Evolutionary conservation across 1,140 invertebrate species (phyloP).

Genomic region (Sycophila sp.): DNA sequence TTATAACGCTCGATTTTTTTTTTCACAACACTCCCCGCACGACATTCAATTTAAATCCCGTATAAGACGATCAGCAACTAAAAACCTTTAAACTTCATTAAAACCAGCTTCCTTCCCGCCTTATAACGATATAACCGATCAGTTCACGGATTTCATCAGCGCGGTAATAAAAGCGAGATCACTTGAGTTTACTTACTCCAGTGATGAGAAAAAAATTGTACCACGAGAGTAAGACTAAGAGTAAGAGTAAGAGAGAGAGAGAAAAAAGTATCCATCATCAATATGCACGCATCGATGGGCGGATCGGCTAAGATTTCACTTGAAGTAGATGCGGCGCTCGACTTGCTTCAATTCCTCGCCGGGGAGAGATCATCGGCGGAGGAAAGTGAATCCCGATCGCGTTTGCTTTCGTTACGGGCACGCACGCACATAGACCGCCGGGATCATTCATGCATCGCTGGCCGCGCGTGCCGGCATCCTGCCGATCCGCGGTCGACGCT

Average conservation of each 20-base stretch:
- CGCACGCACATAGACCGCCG: neutral
- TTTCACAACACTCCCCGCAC: too few relatives aligned
- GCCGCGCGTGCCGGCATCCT: neutral
- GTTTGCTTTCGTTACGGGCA: constrained; percentile 17
- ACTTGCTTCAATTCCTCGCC: neutral
- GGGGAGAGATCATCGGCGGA: constrained; percentile 1
- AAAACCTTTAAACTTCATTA: too few relatives aligned
- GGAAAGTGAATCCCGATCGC: constrained; percentile 34
- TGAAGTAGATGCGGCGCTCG: neutral
- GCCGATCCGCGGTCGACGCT: constrained; percentile 14
- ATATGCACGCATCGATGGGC: neutral
- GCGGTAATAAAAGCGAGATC: too few relatives aligned
- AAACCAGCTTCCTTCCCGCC: too few relatives aligned
- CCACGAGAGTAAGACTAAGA: too few relatives aligned
- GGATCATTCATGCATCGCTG: constrained; percentile 19
- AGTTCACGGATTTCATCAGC: too few relatives aligned
- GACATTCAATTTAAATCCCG: too few relatives aligned
- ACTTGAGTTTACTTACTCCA: too few relatives aligned
- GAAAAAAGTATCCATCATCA: neutral
- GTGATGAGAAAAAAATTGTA: too few relatives aligned
- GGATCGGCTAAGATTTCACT: constrained; percentile 16
- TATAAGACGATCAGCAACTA: too few relatives aligned
- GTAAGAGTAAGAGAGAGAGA: neutral
- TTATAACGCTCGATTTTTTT: too few relatives aligned
- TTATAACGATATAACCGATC: too few relatives aligned